Evolutionary conservation across 1,140 invertebrate species (phyloP), one percentile per base, ranked within the genome.

Genomic region (Meloidogyne chitwoodi): DNA sequence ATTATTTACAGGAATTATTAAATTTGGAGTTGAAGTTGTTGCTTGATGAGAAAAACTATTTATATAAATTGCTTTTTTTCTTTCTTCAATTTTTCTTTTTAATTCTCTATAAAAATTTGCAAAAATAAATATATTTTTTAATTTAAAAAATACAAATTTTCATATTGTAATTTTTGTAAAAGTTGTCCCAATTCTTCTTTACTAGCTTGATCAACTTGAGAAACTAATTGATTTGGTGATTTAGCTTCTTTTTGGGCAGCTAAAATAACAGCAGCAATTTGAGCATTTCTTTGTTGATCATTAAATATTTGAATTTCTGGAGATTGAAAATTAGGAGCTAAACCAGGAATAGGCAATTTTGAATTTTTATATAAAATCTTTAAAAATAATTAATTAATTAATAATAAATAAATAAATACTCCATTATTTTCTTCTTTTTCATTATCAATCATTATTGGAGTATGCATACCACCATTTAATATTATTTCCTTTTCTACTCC

Each of bases 181-280:
- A 87, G 64, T 61, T 85, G 81, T 38, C 86, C 86, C 38, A 86
- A 69, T 71, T 86, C 85, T 34, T 86, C 85, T 66, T 87, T 87
- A 48, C 84, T 80, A 71, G 84, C 83, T 66, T 85, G 80, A 22
- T 87, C 85, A 12, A 86, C 85, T 79, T 87, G 81, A 31, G 78
- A 68, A 31, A 87, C 74, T 62, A 86, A 48, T 70, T 86, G 85
- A 14, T 73, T 62, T 2, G 85, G 85, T 11, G 83, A 85, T 67
- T 85, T 87, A 14, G 81, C 79, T n/a, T 83, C 81, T 38, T 76
- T 29, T 48, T 26, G 41, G n/a, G 44, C 73, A 56, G n/a, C 19
- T 56, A 56, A 56, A 56, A 56, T 19, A 56, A 48, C 14, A 48
- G 48, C 56, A 61, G 67, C 41, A 69, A 31, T 26, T 69, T 77